Base-by-base conservation (phyloP, 2,113 vertebrate genomes). In the Tapirus terrestris region DNA sequence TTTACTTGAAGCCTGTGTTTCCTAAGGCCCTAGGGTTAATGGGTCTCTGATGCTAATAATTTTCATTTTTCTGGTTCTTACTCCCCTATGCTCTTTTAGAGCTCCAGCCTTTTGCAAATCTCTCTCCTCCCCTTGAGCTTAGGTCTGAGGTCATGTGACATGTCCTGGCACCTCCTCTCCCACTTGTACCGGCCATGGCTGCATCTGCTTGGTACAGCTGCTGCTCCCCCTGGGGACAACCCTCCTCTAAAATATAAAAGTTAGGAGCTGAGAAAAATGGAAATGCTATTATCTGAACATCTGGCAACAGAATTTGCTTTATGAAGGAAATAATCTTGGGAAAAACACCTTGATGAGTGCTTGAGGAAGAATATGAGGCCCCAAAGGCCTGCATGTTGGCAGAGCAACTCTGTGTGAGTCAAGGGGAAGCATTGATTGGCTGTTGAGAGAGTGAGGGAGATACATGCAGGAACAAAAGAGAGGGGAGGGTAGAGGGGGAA, bases 341-440 rank as follows among this genome's bases (percentile, higher is more conserved):
- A 25, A 45, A 95, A 92, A 81, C 76, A 77, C 82, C 82, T 96
- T 75, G 53, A 86, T 95, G 67, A 73, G 25, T 75, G 70, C 58
- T 70, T 43, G 36, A 90, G 36, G 43, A 94, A 80, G 85, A 90
- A 88, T 88, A 39, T 27, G 60, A 91, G 81, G 67, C 53, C 82
- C 89, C 39, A 8, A 31, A 85, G 80, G 25, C 61, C 65, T 79
- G 45, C 45, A 0, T 51, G 21, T 82, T 77, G 77, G 70, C 89
- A 91, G 82, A 76, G 39, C 33, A 85, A 7, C 53, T 85, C 60
- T 73, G 29, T 36, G 8, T 48, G 36, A 73, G 58, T 82, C 79
- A 82, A 31, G 43, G 56, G 65, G 23, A 85, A 67, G n/a, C 45
- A 43, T 65, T 67, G 39, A 53, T 18, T 58, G 70, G 56, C 84